Percentiles rank a stretch among this genome's conserved stretches.
These are phyloP conservation scores for Grammomys surdaster DNA, from an alignment of 2,113 vertebrate genomes.

Conservation along the genomic window DNA sequence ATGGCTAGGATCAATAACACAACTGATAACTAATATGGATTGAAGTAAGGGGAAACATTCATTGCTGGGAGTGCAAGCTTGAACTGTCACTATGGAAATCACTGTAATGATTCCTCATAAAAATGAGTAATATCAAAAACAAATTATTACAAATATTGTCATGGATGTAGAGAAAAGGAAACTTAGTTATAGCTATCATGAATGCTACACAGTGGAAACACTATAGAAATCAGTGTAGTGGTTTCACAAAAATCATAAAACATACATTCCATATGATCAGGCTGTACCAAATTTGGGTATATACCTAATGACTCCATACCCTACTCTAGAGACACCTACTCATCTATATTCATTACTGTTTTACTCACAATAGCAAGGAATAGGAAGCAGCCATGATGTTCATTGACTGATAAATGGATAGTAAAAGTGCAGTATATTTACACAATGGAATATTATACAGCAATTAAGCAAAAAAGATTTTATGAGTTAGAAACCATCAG, in stretches of 20 bases:
- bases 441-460: neutral
- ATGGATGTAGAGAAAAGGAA: neutral
- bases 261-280: neutral
- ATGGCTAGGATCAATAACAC: neutral
- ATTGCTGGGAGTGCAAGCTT: neutral
- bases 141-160: neutral
- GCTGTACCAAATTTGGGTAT: neutral
- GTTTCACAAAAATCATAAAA: neutral
- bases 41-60: neutral
- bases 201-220: neutral
- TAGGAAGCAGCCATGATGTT: neutral
- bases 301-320: neutral
- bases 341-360: neutral
- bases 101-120: neutral
- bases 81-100: neutral
- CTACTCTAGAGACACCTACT: neutral
- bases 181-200: neutral
- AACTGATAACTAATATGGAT: neutral
- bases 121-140: neutral
- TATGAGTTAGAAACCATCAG: neutral
- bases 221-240: neutral
- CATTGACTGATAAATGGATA: neutral
- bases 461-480: neutral
- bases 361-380: neutral
- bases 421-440: neutral